These are phyloP conservation scores for Orchesellides sinensis DNA, from an alignment of 2,888 invertebrate species.

Conservation along the genomic window DNA sequence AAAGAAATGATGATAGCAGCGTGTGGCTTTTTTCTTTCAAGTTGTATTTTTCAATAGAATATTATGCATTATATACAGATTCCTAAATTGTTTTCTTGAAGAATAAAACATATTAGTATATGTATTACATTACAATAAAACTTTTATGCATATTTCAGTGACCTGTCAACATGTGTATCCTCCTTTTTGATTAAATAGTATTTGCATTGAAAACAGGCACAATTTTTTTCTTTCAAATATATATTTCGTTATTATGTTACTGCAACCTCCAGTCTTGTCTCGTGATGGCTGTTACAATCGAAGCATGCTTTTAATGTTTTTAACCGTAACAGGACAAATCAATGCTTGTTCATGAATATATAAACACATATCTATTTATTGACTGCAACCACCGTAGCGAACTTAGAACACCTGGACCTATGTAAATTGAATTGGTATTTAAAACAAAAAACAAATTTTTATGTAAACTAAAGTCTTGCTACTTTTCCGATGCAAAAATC, in stretches of 20 bases:
- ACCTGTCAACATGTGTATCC: slow-evolving; percentile 36
- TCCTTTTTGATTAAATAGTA: slow-evolving; percentile 2
- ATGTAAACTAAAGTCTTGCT: too few species aligned
- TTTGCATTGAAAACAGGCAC: background rate
- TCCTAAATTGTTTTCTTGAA: background rate
- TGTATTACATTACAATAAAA: slow-evolving; percentile 10
- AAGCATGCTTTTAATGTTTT: slow-evolving; percentile 14
- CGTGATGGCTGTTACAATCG: slow-evolving; percentile 18
- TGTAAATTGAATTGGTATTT: too few species aligned
- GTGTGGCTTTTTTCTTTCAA: background rate
- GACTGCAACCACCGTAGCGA: too few species aligned
- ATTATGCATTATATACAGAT: background rate
- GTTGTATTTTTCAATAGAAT: background rate
- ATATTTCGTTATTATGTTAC: background rate
- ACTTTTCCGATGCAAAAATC: too few species aligned
- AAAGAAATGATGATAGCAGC: too few species aligned
- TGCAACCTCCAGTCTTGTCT: too few species aligned
- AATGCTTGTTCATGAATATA: background rate
- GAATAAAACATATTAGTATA: background rate
- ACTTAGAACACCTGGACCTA: too few species aligned
- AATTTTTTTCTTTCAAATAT: background rate
- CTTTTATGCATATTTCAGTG: slow-evolving; percentile 41
- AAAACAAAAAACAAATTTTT: too few species aligned
- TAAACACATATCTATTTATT: background rate
- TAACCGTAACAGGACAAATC: too few species aligned